Base-by-base conservation (phyloP, 2,888 invertebrate genomes). In the Antheraea assamensis region DNA sequence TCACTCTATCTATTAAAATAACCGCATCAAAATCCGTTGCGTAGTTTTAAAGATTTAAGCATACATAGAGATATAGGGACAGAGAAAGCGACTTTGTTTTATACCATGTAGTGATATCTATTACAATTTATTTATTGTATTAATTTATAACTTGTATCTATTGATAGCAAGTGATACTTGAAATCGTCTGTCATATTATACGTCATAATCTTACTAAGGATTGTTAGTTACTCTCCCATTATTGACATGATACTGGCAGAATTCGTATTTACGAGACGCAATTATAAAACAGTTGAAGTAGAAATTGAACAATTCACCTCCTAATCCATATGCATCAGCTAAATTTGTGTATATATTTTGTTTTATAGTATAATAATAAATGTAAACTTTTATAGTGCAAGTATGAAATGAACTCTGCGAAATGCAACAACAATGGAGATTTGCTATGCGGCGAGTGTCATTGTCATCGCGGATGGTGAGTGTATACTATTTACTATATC, bases 371-470 rank as follows among this genome's bases (percentile, higher is more conserved):
- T 35, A 70, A n/a, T 52, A 71, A 71, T 49, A 52, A 30, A 52
- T n/a, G 10, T 17, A 71, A 13, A 71, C 19, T 31, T 55, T 71
- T 71, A 52, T 52, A 49, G 55, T 71, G 66, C 52, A 31, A 31
- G 13, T 17, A 88, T 76, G 89, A 90, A 72, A 78, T 75, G 10
- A 87, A 91, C 73, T 95, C 96, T 1, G 72, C 79, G 0, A 81
- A 85, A 24, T 95, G 95, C 79, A 86, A 83, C 42, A 75, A 78
- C 3, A 86, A 87, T 72, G 96, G 96, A 2, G 94, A 93, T 30
- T 93, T 90, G 74, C 88, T 94, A 72, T 96, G 96, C 49, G 74
- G 74, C n/a, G 27, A 10, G 15, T 74, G 74, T 27, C 13, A 31
- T 15, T 97, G 97, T 80, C 24, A 82, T 42, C 2, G 70, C n/a